Evolutionary conservation across 2,888 invertebrate species (phyloP).

Genomic region (Branchellion lobata): DNA sequence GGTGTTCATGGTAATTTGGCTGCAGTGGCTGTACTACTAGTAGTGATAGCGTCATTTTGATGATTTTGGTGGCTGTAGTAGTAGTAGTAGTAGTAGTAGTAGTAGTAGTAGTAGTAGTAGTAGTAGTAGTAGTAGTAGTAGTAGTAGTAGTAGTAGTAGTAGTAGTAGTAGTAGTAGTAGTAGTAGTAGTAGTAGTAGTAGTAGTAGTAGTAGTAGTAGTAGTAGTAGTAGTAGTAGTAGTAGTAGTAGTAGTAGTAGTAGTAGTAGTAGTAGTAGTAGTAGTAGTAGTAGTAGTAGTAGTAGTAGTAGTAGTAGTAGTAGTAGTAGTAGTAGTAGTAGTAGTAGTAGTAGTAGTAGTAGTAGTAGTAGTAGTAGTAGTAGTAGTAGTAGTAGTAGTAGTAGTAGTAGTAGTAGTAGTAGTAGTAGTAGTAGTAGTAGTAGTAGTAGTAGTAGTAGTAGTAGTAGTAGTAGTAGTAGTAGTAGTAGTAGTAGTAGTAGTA

Average conservation of each 20-base stretch:
- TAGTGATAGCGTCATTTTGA: not conserved
- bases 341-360: not conserved
- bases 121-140: conserved; percentile 2
- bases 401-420: not conserved
- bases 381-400: not conserved
- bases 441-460: not conserved
- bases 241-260: not conserved
- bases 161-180: not conserved
- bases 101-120: not conserved
- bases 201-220: not conserved
- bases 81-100: not conserved
- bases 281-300: not conserved
- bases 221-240: not conserved
- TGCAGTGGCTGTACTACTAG: not conserved
- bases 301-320: not conserved
- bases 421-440: not conserved
- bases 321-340: not conserved
- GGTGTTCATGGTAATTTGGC: too few species aligned
- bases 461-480: not conserved
- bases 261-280: not conserved
- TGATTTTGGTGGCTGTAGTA: not conserved
- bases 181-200: not conserved
- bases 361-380: not conserved
- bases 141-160: not conserved
- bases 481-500: conserved; percentile 7